phyloP scores from a whole-genome alignment of 2,113 vertebrate genomes.

The Bujurquina vittata region DNA sequence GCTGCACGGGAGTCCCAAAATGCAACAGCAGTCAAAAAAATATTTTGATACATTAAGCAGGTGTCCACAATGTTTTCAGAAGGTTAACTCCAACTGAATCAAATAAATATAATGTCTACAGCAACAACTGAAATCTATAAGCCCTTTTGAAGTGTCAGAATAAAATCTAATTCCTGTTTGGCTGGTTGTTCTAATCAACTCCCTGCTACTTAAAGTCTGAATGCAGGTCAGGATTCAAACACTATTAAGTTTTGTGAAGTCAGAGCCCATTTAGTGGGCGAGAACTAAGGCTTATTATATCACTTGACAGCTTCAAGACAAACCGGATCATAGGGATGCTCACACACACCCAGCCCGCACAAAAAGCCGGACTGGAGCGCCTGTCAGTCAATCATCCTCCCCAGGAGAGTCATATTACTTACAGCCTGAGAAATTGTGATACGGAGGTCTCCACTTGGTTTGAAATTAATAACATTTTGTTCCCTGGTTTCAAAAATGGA shows the following conservation, averaged over 20 bases:
- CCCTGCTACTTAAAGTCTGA: not conserved
- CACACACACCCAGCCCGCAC: slow-evolving; percentile 41
- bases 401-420: slow-evolving; percentile 71
- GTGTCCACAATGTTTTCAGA: too few species aligned
- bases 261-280: slow-evolving; percentile 5
- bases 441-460: slow-evolving; percentile 74
- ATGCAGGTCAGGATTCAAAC: slow-evolving; percentile 9
- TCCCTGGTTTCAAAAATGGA: slow-evolving; percentile 76
- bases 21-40: too few species aligned
- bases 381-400: slow-evolving; percentile 73
- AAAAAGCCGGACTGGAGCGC: slow-evolving; percentile 44
- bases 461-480: slow-evolving; percentile 83
- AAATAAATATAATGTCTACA: not conserved
- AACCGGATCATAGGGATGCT: slow-evolving; percentile 51
- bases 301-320: slow-evolving; percentile 63
- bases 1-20: too few species aligned
- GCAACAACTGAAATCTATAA: not conserved
- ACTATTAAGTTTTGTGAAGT: slow-evolving; percentile 4
- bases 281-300: slow-evolving; percentile 67
- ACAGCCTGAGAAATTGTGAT: slow-evolving; percentile 75
- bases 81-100: not conserved
- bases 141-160: not conserved
- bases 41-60: too few species aligned
- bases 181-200: not conserved
- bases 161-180: not conserved